Conservation (phyloP, 2,113 vertebrate species). For the Urocolius indicus region DNA sequence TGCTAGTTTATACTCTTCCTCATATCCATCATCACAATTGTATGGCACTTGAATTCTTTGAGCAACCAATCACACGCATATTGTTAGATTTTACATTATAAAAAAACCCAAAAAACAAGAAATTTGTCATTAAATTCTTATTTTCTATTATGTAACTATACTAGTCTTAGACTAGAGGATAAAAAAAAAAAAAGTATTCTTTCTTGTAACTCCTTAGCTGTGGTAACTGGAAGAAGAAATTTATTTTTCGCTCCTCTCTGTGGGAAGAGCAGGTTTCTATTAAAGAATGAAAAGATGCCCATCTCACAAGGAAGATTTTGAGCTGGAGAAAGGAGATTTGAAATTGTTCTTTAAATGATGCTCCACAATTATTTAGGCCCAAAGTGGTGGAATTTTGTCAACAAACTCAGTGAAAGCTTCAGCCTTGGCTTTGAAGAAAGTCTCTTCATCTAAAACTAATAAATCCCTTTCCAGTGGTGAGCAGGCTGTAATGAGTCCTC, state of each 20-base stretch:
- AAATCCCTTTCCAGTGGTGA: neutral
- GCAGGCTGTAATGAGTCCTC: neutral
- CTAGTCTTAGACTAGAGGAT: neutral
- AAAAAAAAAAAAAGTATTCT: neutral
- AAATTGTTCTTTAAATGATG: neutral
- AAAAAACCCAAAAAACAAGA: neutral
- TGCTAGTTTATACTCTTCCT: neutral
- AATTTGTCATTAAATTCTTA: neutral
- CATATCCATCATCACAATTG: neutral
- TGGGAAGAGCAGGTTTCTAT: neutral
- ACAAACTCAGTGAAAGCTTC: neutral
- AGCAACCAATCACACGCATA: neutral
- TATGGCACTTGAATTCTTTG: neutral
- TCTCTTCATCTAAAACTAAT: neutral
- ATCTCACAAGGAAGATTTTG: neutral
- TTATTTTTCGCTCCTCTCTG: neutral
- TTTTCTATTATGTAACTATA: neutral
- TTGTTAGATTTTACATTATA: neutral
- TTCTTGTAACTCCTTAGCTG: neutral
- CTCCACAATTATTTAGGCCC: neutral
- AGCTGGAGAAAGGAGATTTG: neutral
- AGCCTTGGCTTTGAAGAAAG: neutral
- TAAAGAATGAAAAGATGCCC: neutral
- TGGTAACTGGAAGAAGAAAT: neutral
- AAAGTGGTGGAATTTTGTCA: neutral